Evolutionary conservation across 64 coral and sea anemone species (phyloP).

Genomic region (Trachythela sp.): DNA sequence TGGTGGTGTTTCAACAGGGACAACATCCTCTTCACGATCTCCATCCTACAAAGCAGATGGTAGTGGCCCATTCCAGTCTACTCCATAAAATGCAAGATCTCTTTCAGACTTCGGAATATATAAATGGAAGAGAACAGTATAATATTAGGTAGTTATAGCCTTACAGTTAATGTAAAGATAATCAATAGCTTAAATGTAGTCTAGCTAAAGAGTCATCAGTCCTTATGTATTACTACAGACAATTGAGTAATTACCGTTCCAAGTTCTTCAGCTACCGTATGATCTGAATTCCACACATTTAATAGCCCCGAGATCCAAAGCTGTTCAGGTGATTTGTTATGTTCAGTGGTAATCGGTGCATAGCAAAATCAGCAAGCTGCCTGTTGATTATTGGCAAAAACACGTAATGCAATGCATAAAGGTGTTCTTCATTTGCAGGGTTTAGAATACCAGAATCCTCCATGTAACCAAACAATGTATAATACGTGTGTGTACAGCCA

Average conservation of each 20-base stretch:
- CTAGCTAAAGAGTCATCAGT: neutral
- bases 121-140: neutral
- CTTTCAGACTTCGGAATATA: neutral
- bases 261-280: neutral
- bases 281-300: conserved; percentile 25
- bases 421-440: neutral
- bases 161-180: neutral
- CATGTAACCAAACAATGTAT: neutral
- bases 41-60: conserved; percentile 29
- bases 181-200: neutral
- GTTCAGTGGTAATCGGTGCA: neutral
- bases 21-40: neutral
- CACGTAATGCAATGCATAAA: neutral
- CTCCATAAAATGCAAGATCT: conserved; percentile 17
- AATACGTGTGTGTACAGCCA: neutral
- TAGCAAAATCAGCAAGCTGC: neutral
- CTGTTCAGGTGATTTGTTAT: conserved; percentile 15
- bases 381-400: neutral
- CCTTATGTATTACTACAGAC: neutral
- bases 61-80: conserved; percentile 31
- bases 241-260: neutral
- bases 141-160: neutral
- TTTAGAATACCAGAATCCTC: neutral
- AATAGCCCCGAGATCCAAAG: neutral
- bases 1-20: neutral